A percentile compares a stretch with the other conserved stretches of the same genome.
phyloP scores from a whole-genome alignment of 2,797 vertebrate genomes.

The Typhlichthys subterraneus region DNA sequence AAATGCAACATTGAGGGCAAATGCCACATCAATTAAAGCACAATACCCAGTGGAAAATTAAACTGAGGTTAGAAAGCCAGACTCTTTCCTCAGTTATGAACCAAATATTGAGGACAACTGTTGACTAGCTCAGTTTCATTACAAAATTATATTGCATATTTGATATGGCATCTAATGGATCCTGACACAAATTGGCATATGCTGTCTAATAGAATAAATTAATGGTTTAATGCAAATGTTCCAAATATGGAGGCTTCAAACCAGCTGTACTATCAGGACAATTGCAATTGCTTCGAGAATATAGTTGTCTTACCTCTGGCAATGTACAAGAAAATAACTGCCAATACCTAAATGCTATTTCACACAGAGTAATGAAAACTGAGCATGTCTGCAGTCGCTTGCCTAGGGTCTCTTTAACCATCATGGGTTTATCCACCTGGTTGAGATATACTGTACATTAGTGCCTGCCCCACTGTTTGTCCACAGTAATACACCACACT shows the following conservation, averaged over 20 bases:
- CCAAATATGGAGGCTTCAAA: conserved; percentile 36
- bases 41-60: too few species aligned
- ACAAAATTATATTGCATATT: too few species aligned
- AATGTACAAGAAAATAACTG: background rate
- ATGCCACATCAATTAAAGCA: too few species aligned
- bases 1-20: too few species aligned
- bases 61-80: too few species aligned
- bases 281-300: conserved; percentile 29
- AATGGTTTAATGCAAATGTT: conserved; percentile 37
- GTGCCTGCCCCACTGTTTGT: conserved; percentile 22
- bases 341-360: conserved; percentile 1
- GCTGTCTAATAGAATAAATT: conserved; percentile 3
- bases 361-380: background rate
- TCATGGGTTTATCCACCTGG: conserved; percentile 25
- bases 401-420: conserved; percentile 15
- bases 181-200: conserved; percentile 43
- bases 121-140: too few species aligned
- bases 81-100: background rate
- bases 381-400: conserved; percentile 11
- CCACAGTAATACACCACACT: conserved; percentile 31
- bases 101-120: background rate
- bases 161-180: conserved; percentile 19
- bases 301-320: background rate
- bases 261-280: conserved; percentile 7
- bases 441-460: conserved; percentile 23